phyloP scores from a whole-genome alignment of 2,113 vertebrate genomes.

The Xyrauchen texanus region DNA sequence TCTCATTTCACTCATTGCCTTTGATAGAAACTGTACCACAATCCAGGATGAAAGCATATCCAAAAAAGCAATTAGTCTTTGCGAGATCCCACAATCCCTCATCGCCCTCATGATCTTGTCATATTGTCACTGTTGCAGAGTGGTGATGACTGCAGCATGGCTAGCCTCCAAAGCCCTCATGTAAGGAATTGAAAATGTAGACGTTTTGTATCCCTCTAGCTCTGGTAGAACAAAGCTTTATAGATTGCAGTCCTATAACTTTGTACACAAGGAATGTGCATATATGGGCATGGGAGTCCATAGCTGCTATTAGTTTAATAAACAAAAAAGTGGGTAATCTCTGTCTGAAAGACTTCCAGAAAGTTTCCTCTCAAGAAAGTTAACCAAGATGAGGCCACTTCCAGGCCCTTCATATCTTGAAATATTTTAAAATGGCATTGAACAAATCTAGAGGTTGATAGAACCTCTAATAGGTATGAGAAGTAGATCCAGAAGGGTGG shows the following conservation, averaged over 20 bases:
- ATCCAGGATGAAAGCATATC: slow-evolving; percentile 59
- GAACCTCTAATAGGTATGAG: slow-evolving; percentile 7
- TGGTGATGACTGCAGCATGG: slow-evolving; percentile 70
- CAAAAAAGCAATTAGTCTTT: slow-evolving; percentile 62
- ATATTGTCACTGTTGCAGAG: slow-evolving; percentile 61
- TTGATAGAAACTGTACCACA: slow-evolving; percentile 26
- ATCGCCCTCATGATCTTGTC: slow-evolving; percentile 68
- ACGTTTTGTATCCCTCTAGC: slow-evolving; percentile 58
- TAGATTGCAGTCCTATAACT: slow-evolving; percentile 47
- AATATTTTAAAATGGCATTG: background rate
- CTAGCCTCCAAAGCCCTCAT: slow-evolving; percentile 66
- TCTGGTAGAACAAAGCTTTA: slow-evolving; percentile 46
- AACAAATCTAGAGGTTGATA: slow-evolving; percentile 5
- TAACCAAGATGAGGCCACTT: background rate
- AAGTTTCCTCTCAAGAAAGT: background rate
- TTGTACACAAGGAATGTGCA: slow-evolving; percentile 24
- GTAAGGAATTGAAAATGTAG: slow-evolving; percentile 56
- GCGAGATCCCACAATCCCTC: slow-evolving; percentile 64
- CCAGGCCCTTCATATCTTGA: background rate
- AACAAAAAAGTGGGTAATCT: background rate
- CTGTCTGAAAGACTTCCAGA: background rate
- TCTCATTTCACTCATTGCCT: slow-evolving; percentile 27
- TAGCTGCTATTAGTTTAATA: too few relatives aligned
- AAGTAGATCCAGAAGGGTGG: slow-evolving; percentile 8
- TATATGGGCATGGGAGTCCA: background rate